Evolutionary conservation across 2,888 invertebrate genomes (phyloP), one percentile per base, ranked within the genome.

Genomic region (Notocelia uddmanniana): DNA sequence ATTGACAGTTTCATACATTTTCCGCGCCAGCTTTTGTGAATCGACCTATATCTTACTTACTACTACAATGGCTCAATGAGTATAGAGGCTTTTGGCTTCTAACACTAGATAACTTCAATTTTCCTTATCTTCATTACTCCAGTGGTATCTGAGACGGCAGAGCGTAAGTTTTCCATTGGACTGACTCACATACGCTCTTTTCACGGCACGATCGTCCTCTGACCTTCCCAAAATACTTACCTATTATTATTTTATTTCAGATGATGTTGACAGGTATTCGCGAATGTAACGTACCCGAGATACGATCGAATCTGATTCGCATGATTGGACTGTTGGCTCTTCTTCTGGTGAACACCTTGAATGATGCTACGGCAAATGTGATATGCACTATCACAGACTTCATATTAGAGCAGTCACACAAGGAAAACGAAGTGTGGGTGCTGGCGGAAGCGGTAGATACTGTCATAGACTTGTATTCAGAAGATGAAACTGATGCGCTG

Each of bases 371-470:
- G 19, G 81, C 86, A 2, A 87, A 85, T 59, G 89, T 92, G 3
- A 89, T 91, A 77, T 86, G 87, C 63, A 84, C 85, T 6, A 94
- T 96, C 59, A 93, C 95, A 0, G 90, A 94, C 48, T 96, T 96
- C 81, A 93, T 97, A 77, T 78, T 96, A 52, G 95, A 95, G 41
- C 94, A 95, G 74, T 90, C 92, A 1, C 91, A 89, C n/a, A 94
- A 94, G 78, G 96, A 96, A 80, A 87, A 90, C 21, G 95, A 96
- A 75, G 94, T 96, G 9, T 96, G 96, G 96, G 95, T 97, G 6
- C 89, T 96, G 45, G 96, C 97, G 0, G 97, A 97, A 89, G 95
- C 96, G 3, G 83, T 97, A 50, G 97, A 97, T 82, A 95, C 96
- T 0, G 82, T 97, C 31, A 96, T 97, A 87, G 97, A 97, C 82